Evolutionary conservation across 1,140 invertebrate species (phyloP).

Genomic region (Drosophila littoralis): DNA sequence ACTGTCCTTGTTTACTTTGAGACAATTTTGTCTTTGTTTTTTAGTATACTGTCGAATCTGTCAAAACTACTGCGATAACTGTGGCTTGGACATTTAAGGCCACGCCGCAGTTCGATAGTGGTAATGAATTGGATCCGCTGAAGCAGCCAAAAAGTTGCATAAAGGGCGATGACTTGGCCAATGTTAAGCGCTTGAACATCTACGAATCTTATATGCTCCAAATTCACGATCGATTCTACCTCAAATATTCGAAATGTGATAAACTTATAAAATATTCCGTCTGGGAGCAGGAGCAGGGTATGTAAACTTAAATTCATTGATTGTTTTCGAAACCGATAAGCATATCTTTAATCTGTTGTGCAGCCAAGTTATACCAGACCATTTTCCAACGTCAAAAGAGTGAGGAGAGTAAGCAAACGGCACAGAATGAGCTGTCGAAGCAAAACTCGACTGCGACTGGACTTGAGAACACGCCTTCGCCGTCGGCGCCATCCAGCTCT

Average conservation of each 20-base stretch:
- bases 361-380: slow-evolving; percentile 41
- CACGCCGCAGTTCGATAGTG: slow-evolving; percentile 86
- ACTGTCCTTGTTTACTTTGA: neutral
- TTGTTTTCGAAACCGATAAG: neutral
- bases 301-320: slow-evolving; percentile 34
- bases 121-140: slow-evolving; percentile 85
- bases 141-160: slow-evolving; percentile 89
- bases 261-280: slow-evolving; percentile 85
- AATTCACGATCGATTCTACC: slow-evolving; percentile 92
- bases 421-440: slow-evolving; percentile 25
- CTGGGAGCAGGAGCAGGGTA: slow-evolving; percentile 86
- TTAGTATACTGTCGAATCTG: slow-evolving; percentile 87
- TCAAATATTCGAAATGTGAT: slow-evolving; percentile 86
- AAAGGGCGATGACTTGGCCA: slow-evolving; percentile 90
- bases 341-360: slow-evolving; percentile 2
- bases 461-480: slow-evolving; percentile 21
- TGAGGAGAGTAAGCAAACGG: slow-evolving; percentile 15
- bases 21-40: slow-evolving; percentile 4
- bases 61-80: slow-evolving; percentile 87
- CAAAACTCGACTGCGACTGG: neutral
- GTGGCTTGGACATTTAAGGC: slow-evolving; percentile 93
- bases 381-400: slow-evolving; percentile 54
- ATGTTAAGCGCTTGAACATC: slow-evolving; percentile 91
- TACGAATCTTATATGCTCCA: slow-evolving; percentile 95
- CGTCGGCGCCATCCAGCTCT: slow-evolving; percentile 46